Evolutionary conservation across 2,888 invertebrate genomes (phyloP), one percentile per base, ranked within the genome.

Genomic region (Rhagium mordax): DNA sequence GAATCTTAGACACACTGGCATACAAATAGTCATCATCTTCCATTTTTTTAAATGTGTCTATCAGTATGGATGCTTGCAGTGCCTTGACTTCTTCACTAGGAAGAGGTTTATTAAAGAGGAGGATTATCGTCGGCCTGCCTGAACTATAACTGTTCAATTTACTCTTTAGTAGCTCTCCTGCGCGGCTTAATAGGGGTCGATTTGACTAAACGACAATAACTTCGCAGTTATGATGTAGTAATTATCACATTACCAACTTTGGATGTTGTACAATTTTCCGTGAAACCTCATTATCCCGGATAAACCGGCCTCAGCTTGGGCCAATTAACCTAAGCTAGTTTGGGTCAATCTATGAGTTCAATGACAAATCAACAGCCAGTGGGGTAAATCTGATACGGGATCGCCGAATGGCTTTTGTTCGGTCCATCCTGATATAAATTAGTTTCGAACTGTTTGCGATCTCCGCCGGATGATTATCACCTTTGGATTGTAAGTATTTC

Each of bases 221-320:
- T 69, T 59, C 29, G 18, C 48, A 60, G 61, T 70, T 70, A 59
- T 70, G 71, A 69, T 66, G 53, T 62, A 57, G 65, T 71, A 70
- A 73, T 76, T 74, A 76, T 68, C 66, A 72, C 72, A 67, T 76
- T 76, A 74, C 51, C 48, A 71, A 74, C 51, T 73, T 72, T 68
- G 70, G 70, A 53, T 60, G 67, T 62, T 71, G 51, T 20, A 51
- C 71, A 69, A 70, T 75, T 73, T 69, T 55, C 62, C 41, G 61
- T 61, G 64, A 69, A 74, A 74, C 49, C 69, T 72, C 70, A 68
- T 74, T 71, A 71, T 75, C 60, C 66, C 57, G 51, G 70, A 62
- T 59, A 69, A 74, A 71, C 77, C 61, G 65, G 69, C 60, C 66
- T 48, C 71, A 73, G 74, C 71, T 69, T 62, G 66, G 29, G 57